A percentile compares a stretch with the other conserved stretches of the same genome.
Evolutionary conservation across 2,888 invertebrate genomes (phyloP).

Genomic region (Mechanitis messenoides): DNA sequence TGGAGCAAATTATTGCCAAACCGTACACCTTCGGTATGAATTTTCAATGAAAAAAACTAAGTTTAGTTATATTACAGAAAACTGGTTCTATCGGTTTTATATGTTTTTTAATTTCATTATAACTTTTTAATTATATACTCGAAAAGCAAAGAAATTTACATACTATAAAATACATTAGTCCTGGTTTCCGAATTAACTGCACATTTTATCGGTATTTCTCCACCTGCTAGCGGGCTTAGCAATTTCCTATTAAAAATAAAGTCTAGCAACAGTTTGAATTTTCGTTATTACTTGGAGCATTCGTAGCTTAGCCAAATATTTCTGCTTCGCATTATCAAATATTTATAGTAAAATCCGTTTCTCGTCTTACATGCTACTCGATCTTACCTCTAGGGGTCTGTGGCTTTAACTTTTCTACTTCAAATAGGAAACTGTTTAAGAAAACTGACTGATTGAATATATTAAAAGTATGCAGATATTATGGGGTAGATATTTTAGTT

Average conservation of each 20-base stretch:
- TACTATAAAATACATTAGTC: no score
- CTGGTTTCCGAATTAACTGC: no score
- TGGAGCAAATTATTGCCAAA: conserved; percentile 57
- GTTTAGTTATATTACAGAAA: no score
- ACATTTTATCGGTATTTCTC: no score
- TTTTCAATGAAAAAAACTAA: no score
- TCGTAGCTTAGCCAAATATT: conserved; percentile 45
- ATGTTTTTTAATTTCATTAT: no score
- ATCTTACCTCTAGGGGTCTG: conserved; percentile 3
- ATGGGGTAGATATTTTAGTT: no score
- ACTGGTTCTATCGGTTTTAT: no score
- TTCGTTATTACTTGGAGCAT: conserved; percentile 1
- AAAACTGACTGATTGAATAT: conserved; percentile 1
- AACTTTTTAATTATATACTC: no score
- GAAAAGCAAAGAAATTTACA: no score
- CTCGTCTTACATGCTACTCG: conserved; percentile 35
- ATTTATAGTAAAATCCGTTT: conserved; percentile 61
- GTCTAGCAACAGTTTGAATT: not conserved
- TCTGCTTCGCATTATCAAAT: conserved; percentile 52
- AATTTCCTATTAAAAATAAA: conserved; percentile 8
- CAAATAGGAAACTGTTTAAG: not conserved
- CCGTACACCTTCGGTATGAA: no score
- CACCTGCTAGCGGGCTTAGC: not conserved
- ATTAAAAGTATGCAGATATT: not conserved
- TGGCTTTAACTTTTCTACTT: conserved; percentile 2